phyloP scores from a whole-genome alignment of 2,888 invertebrate species.

The Chaetogeoica ovagalla region DNA sequence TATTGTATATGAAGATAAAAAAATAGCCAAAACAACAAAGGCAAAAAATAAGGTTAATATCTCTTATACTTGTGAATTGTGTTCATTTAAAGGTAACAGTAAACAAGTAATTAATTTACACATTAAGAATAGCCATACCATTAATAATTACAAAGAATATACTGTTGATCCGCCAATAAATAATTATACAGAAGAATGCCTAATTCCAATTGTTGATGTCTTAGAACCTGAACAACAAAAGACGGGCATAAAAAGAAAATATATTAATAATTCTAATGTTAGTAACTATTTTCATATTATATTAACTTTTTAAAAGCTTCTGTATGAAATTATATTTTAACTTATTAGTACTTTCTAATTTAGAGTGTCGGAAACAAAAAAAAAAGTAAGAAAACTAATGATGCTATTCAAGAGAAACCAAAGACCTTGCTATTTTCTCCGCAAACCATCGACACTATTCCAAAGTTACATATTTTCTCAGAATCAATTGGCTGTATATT shows the following conservation, averaged over 20 bases:
- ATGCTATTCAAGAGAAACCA: slow-evolving; percentile 1
- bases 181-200: not conserved
- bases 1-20: slow-evolving; percentile 4
- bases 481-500: slow-evolving; percentile 67
- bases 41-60: not conserved
- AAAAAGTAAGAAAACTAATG: not conserved
- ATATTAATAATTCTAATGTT: slow-evolving; percentile 3
- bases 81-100: not conserved
- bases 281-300: slow-evolving; percentile 11
- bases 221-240: not conserved
- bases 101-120: not conserved
- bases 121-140: slow-evolving; percentile 18
- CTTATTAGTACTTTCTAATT: not conserved
- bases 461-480: slow-evolving; percentile 68
- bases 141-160: not conserved
- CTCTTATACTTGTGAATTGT: slow-evolving; percentile 11
- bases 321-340: too few relatives aligned
- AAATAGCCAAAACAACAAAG: not conserved
- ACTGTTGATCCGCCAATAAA: not conserved
- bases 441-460: slow-evolving; percentile 64
- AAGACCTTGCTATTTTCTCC: slow-evolving; percentile 23
- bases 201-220: not conserved
- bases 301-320: not conserved
- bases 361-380: slow-evolving; percentile 12
- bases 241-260: slow-evolving; percentile 17